Conservation (phyloP, 2,888 invertebrate species). For the Drosophila putrida region DNA sequence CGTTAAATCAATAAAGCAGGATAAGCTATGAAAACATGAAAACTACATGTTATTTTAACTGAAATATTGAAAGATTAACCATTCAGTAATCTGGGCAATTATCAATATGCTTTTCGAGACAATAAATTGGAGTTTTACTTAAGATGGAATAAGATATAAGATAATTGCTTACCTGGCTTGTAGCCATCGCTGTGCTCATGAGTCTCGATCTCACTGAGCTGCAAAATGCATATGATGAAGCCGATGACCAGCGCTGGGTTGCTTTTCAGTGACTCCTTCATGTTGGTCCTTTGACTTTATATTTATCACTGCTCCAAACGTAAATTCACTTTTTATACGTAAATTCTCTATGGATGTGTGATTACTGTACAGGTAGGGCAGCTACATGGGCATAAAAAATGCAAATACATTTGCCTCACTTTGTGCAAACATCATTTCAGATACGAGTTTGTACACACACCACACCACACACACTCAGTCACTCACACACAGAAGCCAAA, state of each 20-base stretch:
- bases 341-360: conserved; percentile 25
- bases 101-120: neutral
- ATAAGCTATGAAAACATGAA: neutral
- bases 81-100: neutral
- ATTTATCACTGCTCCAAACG: conserved; percentile 18
- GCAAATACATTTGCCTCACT: conserved; percentile 63
- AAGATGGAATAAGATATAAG: neutral
- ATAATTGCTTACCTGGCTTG: conserved; percentile 83
- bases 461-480: conserved; percentile 30
- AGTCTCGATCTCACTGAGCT: conserved; percentile 62
- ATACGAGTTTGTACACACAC: conserved; percentile 33
- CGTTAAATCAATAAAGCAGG: conserved; percentile 13
- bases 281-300: conserved; percentile 37
- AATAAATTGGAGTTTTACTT: neutral
- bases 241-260: conserved; percentile 60
- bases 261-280: conserved; percentile 53
- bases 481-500: conserved; percentile 20
- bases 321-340: conserved; percentile 37
- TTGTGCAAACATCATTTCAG: conserved; percentile 65
- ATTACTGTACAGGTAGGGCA: conserved; percentile 34
- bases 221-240: conserved; percentile 68
- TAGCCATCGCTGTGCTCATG: conserved; percentile 85
- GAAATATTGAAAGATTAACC: neutral
- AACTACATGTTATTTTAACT: neutral
- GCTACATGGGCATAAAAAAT: conserved; percentile 56